phyloP scores from a whole-genome alignment of 2,113 vertebrate species.

The Cynoglossus semilaevis region DNA sequence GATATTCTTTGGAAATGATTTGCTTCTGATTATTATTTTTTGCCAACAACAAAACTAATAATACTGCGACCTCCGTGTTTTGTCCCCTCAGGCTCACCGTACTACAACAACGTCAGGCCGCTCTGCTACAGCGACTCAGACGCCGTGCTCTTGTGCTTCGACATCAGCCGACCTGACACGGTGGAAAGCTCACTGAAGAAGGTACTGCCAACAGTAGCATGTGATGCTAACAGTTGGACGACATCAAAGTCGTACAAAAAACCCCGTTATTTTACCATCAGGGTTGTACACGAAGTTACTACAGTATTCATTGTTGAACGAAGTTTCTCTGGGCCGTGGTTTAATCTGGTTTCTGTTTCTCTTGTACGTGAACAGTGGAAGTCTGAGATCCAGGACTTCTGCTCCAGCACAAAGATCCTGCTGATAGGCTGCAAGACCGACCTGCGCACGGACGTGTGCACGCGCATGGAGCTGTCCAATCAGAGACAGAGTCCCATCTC shows the following conservation, averaged over 20 bases:
- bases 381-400: constrained; percentile 91
- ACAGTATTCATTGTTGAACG: no score
- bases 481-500: constrained; percentile 90
- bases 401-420: constrained; percentile 86
- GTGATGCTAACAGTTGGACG: no score
- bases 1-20: no score
- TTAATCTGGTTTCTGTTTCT: background rate
- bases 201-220: constrained; percentile 62
- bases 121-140: constrained; percentile 97
- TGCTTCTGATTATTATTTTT: no score
- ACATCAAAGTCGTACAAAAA: no score
- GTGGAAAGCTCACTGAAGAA: constrained; percentile 89
- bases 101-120: constrained; percentile 94
- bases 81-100: constrained; percentile 84
- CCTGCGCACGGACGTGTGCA: constrained; percentile 91
- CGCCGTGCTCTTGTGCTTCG: constrained; percentile 90
- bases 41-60: background rate
- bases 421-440: constrained; percentile 93
- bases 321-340: background rate
- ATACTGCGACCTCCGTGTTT: background rate
- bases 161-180: constrained; percentile 89
- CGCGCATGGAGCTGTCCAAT: constrained; percentile 92
- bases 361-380: constrained; percentile 84
- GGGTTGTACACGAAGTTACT: no score
- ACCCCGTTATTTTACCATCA: no score